phyloP scores from a whole-genome alignment of 23 tunicate genomes.

The Ascidia mentula region DNA sequence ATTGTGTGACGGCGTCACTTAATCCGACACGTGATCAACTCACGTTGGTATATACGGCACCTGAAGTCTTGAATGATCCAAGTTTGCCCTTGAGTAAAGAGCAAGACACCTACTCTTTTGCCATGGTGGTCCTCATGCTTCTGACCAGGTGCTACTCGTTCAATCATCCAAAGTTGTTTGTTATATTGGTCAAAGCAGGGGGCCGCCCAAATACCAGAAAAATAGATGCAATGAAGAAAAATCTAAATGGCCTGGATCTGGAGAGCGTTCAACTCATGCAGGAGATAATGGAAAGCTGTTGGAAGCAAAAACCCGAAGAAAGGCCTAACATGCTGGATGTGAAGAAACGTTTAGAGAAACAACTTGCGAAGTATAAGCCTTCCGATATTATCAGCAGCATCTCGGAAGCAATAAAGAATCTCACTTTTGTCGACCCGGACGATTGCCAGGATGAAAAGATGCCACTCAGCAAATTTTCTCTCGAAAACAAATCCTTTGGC shows the following conservation, averaged over 20 bases:
- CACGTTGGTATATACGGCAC: constrained; percentile 10
- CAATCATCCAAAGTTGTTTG: neutral
- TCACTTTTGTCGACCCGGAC: neutral
- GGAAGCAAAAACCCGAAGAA: constrained; percentile 8
- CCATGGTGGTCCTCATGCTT: neutral
- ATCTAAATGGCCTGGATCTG: neutral
- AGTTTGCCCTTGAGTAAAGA: neutral
- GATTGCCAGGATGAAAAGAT: no score
- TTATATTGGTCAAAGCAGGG: neutral
- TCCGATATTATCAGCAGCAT: neutral
- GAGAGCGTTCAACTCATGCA: neutral
- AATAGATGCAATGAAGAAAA: neutral
- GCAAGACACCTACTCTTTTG: constrained; percentile 14
- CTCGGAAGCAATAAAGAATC: neutral
- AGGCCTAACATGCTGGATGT: constrained; percentile 11
- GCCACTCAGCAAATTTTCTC: neutral
- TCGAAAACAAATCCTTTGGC: neutral
- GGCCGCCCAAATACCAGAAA: neutral
- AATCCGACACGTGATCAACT: neutral
- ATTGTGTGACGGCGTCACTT: neutral
- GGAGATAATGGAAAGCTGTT: neutral
- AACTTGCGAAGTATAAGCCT: neutral
- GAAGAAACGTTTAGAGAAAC: neutral
- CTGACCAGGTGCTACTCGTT: constrained; percentile 1
- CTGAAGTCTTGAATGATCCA: neutral